Evolutionary conservation across 2,888 invertebrate genomes (phyloP).

Genomic region (Chamaedrilus cognettii): DNA sequence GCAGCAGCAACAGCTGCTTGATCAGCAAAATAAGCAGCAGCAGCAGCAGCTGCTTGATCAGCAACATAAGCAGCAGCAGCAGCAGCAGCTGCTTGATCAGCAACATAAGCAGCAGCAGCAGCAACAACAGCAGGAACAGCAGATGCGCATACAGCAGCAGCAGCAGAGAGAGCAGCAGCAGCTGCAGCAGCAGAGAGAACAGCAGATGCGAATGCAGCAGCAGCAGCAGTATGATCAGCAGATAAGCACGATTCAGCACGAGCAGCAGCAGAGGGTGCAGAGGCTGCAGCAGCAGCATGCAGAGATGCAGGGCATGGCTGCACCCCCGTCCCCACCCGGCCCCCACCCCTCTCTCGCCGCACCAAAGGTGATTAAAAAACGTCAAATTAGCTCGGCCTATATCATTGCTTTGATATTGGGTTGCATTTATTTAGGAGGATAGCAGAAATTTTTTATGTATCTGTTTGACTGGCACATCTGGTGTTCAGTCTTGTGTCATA

Average conservation of each 20-base stretch:
- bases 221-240: constrained; percentile 33
- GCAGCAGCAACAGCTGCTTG: not conserved
- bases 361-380: no score
- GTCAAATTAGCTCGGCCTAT: no score
- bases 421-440: no score
- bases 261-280: constrained; percentile 51
- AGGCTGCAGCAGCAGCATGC: constrained; percentile 58
- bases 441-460: no score
- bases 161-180: constrained; percentile 25
- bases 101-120: constrained; percentile 8
- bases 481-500: no score
- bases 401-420: no score
- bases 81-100: not conserved
- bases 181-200: constrained; percentile 18
- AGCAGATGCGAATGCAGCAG: constrained; percentile 27
- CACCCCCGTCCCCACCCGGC: no score
- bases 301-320: no score
- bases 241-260: constrained; percentile 19
- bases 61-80: not conserved
- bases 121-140: constrained; percentile 7
- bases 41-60: not conserved
- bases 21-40: not conserved
- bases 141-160: constrained; percentile 4
- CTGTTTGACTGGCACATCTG: no score
- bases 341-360: no score